Base-by-base conservation (phyloP, 2,888 invertebrate species). In the Sycophila texana region DNA sequence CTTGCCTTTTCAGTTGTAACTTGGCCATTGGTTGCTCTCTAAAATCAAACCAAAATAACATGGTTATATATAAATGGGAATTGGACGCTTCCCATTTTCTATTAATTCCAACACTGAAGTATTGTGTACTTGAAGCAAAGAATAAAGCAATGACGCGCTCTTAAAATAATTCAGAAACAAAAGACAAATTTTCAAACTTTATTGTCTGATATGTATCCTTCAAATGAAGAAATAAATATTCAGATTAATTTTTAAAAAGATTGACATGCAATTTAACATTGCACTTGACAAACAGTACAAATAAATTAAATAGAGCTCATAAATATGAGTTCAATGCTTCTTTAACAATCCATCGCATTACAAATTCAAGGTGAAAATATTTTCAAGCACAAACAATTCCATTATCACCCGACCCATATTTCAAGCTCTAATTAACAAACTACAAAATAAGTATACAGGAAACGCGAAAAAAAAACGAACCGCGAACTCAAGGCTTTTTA, bases 11-110 rank as follows among this genome's bases (percentile, higher is more conserved):
- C 93, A 84, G 92, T 92, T 80, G 91, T 88, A 77, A 92, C 91
- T 85, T 92, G 92, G 77, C 94, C 94, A 90, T 94, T 94, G 74
- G 93, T 92, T 83, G 93, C 92, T 87, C 93, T 91, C 92, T 94
- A 92, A 92, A 94, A 91, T 74, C 90, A 89, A 39, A 80, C 68
- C 72, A 63, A 81, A 82, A 81, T 81, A 74, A 30, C 61, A 58
- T 30, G 20, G 71, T 76, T 81, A 77, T 55, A 78, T 75, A 74
- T 71, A 81, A 65, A 13, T 51, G 53, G 63, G 55, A 77, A 74
- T 81, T 79, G 81, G 74, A 81, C 74, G 49, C 66, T 55, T 51
- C 51, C 76, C 74, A 81, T 75, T 72, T 74, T 75, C 18, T 51
- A 30, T 30, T 66, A 53, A 71, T 16, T 74, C 55, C 22, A 65